These are phyloP conservation scores for Sylvilagus floridanus DNA, from an alignment of 2,797 vertebrate genomes.

Conservation along the genomic window DNA sequence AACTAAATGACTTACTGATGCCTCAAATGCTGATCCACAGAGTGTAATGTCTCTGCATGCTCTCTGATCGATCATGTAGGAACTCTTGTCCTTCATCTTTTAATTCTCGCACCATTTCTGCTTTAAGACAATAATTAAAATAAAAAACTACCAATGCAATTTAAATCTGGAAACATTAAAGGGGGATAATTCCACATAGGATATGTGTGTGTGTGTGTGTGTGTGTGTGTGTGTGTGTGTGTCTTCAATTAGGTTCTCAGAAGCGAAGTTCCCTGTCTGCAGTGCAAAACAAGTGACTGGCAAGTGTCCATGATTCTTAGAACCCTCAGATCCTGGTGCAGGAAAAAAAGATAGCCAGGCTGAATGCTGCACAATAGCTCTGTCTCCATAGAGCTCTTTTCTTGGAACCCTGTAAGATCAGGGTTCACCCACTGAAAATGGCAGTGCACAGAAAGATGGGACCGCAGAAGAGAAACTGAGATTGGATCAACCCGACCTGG, in stretches of 20 bases:
- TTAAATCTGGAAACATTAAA: constrained; percentile 57
- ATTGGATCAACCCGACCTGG: constrained; percentile 60
- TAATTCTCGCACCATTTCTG: constrained; percentile 17
- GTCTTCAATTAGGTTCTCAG: not conserved
- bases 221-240: fast-evolving
- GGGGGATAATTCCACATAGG: not conserved
- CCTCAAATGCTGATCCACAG: not conserved
- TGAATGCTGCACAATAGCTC: constrained; percentile 53
- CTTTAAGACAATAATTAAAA: constrained; percentile 32
- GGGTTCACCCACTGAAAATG: constrained; percentile 74
- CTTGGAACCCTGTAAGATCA: constrained; percentile 62
- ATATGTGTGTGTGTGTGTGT: not conserved
- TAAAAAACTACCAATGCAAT: not conserved
- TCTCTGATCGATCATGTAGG: not conserved
- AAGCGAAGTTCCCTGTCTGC: not conserved
- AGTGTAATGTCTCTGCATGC: constrained; percentile 1
- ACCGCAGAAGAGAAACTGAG: constrained; percentile 73
- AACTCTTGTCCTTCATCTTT: constrained; percentile 47
- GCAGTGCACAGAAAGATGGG: constrained; percentile 56
- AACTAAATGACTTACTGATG: constrained; percentile 13
- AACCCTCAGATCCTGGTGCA: constrained; percentile 55
- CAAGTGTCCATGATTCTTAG: constrained; percentile 56
- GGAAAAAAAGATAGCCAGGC: constrained; percentile 16
- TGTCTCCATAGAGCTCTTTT: constrained; percentile 37
- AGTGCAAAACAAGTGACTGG: constrained; percentile 33